These are phyloP conservation scores for Chromobotia macracanthus DNA, from an alignment of 2,797 vertebrate species.

Conservation along the genomic window DNA sequence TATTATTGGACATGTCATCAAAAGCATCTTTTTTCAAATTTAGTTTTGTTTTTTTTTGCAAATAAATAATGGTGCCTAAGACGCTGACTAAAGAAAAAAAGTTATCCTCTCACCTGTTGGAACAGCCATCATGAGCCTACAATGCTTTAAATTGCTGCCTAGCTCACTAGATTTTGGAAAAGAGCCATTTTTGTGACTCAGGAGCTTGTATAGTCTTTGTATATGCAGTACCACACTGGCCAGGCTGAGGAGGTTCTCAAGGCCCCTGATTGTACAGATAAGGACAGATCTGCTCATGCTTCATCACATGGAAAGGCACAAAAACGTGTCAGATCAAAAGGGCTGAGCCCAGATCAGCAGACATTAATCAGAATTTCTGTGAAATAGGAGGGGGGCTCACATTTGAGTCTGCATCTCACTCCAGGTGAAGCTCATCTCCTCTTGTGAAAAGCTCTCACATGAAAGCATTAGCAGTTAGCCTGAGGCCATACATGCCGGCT, in stretches of 20 bases:
- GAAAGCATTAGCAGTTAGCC: conserved; percentile 38
- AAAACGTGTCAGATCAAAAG: neutral
- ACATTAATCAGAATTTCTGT: neutral
- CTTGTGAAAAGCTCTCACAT: conserved; percentile 33
- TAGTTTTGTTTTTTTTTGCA: neutral
- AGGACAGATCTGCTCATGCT: neutral
- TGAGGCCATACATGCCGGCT: conserved; percentile 27
- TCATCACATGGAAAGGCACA: neutral
- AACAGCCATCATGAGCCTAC: neutral
- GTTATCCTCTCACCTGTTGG: neutral
- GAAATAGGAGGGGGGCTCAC: neutral
- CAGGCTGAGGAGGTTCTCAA: neutral
- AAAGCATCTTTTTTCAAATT: no score
- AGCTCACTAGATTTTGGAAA: neutral
- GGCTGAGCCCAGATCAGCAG: neutral
- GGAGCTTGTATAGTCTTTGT: neutral
- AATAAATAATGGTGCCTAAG: neutral
- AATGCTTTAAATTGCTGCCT: neutral
- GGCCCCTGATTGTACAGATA: neutral
- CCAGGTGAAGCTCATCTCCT: conserved; percentile 27
- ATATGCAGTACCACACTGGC: neutral
- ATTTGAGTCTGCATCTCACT: conserved; percentile 2
- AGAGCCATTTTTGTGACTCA: neutral
- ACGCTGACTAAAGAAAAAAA: neutral
- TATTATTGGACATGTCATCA: neutral